Evolutionary conservation across 2,888 invertebrate genomes (phyloP), one percentile per base, ranked within the genome.

Genomic region (Eurytoma californica): DNA sequence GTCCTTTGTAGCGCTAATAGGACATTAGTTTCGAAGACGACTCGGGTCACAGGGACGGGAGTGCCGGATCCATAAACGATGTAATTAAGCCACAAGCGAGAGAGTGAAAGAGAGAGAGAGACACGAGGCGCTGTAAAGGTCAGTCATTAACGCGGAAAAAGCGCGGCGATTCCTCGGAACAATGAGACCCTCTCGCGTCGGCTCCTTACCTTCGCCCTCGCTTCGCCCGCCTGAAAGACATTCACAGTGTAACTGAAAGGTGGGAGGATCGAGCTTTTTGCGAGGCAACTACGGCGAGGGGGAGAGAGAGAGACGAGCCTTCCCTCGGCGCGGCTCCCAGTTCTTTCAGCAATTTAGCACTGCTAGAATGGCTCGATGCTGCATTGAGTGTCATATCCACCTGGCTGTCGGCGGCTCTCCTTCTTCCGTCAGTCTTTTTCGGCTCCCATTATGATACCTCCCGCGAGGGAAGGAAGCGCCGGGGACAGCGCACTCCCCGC

Each of bases 1-100:
- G 83, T 84, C 86, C 85, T 87, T 87, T 63, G 84, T 86, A 84
- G 82, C 82, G 83, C 85, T 88, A 87, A 88, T 86, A 86, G 86
- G 84, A 85, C 84, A 85, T 86, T 86, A 85, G 81, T 83, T 80
- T 75, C 75, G 63, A 24, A 39, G 55, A 7, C 61, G 58, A 49
- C 53, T 60, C 30, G 9, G 28, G 76, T 78, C 80, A 80, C 81
- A 83, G 83, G 83, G 85, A 84, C 79, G 83, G 81, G 81, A 80
- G 82, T 80, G 79, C 80, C 39, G 81, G 83, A 86, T 85, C 85
- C 84, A 85, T 86, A 85, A 86, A 84, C 84, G 85, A 85, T 82
- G 86, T 85, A 85, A 87, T 87, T 87, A 86, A 86, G 82, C 81
- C 74, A 76, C 14, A 53, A n/a, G 63, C 13, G 13, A 57, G 13